Evolutionary conservation across 2,797 vertebrate genomes (phyloP), one percentile per base, ranked within the genome.

Genomic region (Sebastes variabilis): DNA sequence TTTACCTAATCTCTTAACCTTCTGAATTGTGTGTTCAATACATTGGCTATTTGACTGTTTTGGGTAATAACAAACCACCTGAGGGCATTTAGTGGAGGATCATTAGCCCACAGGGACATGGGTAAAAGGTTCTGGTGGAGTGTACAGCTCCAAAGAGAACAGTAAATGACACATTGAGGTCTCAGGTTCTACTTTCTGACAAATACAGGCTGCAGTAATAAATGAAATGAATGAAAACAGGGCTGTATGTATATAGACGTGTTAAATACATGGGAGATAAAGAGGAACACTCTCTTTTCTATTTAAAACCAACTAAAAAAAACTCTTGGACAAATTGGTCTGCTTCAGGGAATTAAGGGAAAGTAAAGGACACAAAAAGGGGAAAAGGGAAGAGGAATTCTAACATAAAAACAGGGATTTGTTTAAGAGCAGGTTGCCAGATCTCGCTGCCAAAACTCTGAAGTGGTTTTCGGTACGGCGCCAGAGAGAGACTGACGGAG

Each of bases 371-470:
- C 60, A 84, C 55, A 72, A 70, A 24, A 4, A 72, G 58, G 70
- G 46, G 80, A 82, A 77, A 75, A 60, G 72, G 69, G 75, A 81
- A 77, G 73, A 60, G 71, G 75, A 80, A 79, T 87, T 80, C 68
- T 73, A 80, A 83, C 75, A 82, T 66, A 85, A 79, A 90, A 89
- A 81, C 54, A 73, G 56, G 66, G 61, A 84, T 88, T 65, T 82
- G 82, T 72, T 78, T 18, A 56, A 74, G 72, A 60, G 42, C 65
- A 81, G 77, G 76, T 74, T 86, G 85, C 89, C 86, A 91, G 72
- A 77, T 79, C 42, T 46, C 27, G 55, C 75, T 86, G 91, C 90
- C 93, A 94, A 88, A 91, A 76, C 78, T 88, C 88, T 87, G 56
- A 89, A 89, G 79, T 85, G 81, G 82, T 80, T 93, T 87, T 88